Evolutionary conservation across 2,888 invertebrate species (phyloP).

Genomic region (Phyllotreta cruciferae): DNA sequence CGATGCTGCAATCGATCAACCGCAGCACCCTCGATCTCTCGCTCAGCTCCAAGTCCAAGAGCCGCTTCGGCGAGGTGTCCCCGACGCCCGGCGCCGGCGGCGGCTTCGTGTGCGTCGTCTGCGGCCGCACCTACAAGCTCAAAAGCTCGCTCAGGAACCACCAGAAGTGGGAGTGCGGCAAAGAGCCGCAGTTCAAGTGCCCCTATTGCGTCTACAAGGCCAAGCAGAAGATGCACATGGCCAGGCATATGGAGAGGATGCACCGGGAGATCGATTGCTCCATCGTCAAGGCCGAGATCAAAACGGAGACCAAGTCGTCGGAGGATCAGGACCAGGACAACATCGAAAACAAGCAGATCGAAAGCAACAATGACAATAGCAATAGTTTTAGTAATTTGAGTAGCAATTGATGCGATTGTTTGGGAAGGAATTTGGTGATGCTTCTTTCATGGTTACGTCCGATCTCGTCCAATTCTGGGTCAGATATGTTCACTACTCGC

Average conservation of each 20-base stretch:
- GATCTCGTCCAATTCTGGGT: no score
- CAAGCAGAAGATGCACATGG: slow-evolving; percentile 86
- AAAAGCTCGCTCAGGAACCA: slow-evolving; percentile 85
- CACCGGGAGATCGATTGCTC: slow-evolving; percentile 66
- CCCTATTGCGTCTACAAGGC: slow-evolving; percentile 84
- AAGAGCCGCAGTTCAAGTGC: slow-evolving; percentile 84
- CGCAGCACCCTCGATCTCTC: slow-evolving; percentile 42
- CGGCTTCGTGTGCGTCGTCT: slow-evolving; percentile 79
- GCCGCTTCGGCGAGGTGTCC: slow-evolving; percentile 37
- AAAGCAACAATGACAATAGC: slow-evolving; percentile 28
- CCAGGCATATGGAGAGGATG: slow-evolving; percentile 83
- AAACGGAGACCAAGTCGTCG: slow-evolving; percentile 40
- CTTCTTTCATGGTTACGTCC: no score
- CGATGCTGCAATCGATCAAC: slow-evolving; percentile 54
- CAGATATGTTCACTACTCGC: no score
- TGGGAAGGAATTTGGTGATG: no score
- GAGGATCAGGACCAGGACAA: slow-evolving; percentile 28
- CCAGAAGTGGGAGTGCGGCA: slow-evolving; percentile 87
- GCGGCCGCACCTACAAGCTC: slow-evolving; percentile 84
- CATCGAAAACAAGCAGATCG: slow-evolving; percentile 29
- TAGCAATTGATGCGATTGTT: slow-evolving; percentile 6
- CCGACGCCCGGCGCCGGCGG: slow-evolving; percentile 50
- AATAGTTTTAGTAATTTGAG: slow-evolving; percentile 23
- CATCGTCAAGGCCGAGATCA: slow-evolving; percentile 54
- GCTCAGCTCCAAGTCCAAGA: slow-evolving; percentile 39